A percentile compares a stretch with the other conserved stretches of the same genome.
Evolutionary conservation across 2,113 vertebrate species (phyloP).

Genomic region (Bufo gargarizans): DNA sequence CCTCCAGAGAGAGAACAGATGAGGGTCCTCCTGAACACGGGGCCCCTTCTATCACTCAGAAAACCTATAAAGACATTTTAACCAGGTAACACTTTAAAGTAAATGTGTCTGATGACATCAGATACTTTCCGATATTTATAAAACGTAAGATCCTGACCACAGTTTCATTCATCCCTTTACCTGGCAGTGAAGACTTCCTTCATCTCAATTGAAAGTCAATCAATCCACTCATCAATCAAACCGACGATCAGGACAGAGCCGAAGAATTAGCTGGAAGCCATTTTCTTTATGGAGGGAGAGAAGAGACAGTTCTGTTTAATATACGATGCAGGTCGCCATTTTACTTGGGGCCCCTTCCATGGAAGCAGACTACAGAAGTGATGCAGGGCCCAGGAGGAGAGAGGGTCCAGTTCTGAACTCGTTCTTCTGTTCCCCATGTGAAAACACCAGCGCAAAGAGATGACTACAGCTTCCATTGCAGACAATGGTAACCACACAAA

Average conservation of each 20-base stretch:
- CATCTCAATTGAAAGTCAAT: background rate
- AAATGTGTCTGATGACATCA: background rate
- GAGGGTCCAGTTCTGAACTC: no score
- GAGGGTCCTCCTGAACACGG: no score
- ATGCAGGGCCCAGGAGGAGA: background rate
- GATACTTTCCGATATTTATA: background rate
- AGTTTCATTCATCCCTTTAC: background rate
- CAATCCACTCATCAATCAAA: conserved; percentile 6
- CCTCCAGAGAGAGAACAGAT: no score
- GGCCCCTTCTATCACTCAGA: no score
- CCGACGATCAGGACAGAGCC: background rate
- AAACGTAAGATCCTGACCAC: background rate
- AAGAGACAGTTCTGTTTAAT: background rate
- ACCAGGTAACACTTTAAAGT: background rate
- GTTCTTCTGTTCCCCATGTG: no score
- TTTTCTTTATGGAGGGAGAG: background rate
- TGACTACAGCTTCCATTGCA: no score
- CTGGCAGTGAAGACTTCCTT: background rate
- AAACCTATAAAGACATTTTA: no score
- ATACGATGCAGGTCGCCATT: background rate
- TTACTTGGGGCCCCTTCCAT: background rate
- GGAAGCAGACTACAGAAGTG: background rate
- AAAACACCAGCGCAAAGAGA: no score
- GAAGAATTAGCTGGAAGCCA: background rate
- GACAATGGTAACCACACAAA: no score